Conservation (phyloP, 64 coral and sea anemone genomes). For the Platygyra sinensis region DNA sequence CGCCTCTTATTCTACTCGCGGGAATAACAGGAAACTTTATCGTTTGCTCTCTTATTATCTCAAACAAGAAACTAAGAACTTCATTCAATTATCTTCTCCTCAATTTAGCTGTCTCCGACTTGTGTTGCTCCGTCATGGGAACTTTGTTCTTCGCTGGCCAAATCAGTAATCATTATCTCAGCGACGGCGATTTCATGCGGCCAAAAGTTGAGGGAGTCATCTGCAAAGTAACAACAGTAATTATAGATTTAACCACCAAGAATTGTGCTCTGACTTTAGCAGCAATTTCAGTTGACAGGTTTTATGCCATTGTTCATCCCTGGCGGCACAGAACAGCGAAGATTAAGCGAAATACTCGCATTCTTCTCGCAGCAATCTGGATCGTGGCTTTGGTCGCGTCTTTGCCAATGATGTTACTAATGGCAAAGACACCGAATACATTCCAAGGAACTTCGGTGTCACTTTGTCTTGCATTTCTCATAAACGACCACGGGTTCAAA, state of each 20-base stretch:
- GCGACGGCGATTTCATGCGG: background rate
- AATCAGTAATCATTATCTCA: slow-evolving; percentile 27
- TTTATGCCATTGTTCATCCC: slow-evolving; percentile 28
- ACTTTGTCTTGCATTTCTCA: background rate
- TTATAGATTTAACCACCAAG: slow-evolving; percentile 8
- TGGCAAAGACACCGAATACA: background rate
- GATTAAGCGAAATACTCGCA: background rate
- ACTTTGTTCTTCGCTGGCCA: background rate
- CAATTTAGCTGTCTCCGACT: slow-evolving; percentile 39
- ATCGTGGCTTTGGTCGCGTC: background rate
- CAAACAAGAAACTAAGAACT: slow-evolving; percentile 30
- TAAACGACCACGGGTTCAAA: background rate
- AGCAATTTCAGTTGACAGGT: slow-evolving; percentile 35
- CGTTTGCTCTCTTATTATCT: slow-evolving; percentile 3
- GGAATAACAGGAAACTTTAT: slow-evolving; percentile 17
- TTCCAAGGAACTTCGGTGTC: background rate
- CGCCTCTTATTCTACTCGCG: background rate
- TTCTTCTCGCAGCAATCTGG: background rate
- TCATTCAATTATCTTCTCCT: slow-evolving; percentile 38
- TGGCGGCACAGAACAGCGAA: background rate
- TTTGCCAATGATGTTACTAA: background rate
- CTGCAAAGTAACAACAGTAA: slow-evolving; percentile 4
- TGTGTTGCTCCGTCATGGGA: background rate
- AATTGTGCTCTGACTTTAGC: slow-evolving; percentile 21
- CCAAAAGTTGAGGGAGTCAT: background rate